Base-by-base conservation (phyloP, 2,888 invertebrate species). In the Drosophila ustulata region DNA sequence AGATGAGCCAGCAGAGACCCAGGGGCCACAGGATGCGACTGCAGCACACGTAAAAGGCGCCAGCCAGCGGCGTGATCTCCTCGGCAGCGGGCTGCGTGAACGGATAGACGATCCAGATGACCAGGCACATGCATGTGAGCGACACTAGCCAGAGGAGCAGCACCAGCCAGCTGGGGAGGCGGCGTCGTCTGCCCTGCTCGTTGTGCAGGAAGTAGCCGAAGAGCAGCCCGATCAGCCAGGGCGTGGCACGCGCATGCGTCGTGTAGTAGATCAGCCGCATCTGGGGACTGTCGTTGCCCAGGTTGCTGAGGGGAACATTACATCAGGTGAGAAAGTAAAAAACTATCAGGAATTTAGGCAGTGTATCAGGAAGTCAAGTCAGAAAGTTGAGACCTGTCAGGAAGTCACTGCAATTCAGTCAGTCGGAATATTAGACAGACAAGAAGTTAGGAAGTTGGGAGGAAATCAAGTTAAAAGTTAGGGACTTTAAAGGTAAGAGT, bases 21-120 rank as follows among this genome's bases (percentile, higher is more conserved):
- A 91, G 41, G 0, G 91, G 80, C 92, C 92, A 92, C n/a, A 85
- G 80, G 0, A 90, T 76, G 18, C 91, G 89, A n/a, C 80, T 82
- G 3, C 88, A 64, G 23, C 88, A 76, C 18, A 86, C 4, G 71
- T 65, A 41, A 62, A 72, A 66, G 8, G 71, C 52, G 45, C 77
- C 51, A 6, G 69, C 71, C 53, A 80, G 8, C 0, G 80, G 76
- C 6, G 63, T 43, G 0, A 76, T 76, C 26, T 56, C 46, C 1
- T 11, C 11, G 0, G 64, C 23, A 0, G 30, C 63, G 3, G 78
- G 61, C 7, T 75, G 73, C 0, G 77, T 71, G 4, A 70, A 74
- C 13, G 74, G 78, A 59, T 83, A 90, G 1, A 90, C 30, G 0
- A 75, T 58, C 73, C 91, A 91, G 28, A 91, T 53, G 25, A 76